Conservation (phyloP, 2,113 vertebrate species). For the Cyphomyrus discorhynchus region DNA sequence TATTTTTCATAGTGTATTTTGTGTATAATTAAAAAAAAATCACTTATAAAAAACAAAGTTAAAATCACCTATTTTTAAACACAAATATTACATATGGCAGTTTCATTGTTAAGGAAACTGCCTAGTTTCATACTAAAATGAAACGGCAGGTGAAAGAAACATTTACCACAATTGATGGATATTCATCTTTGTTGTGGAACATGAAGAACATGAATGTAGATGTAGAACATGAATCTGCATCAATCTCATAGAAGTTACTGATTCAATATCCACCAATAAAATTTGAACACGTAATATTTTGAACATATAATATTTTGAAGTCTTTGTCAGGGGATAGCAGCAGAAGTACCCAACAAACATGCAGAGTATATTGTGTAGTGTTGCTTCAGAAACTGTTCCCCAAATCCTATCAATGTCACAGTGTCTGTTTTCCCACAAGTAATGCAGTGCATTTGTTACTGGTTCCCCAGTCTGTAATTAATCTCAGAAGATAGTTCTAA, state of each 20-base stretch:
- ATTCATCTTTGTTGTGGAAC: not conserved
- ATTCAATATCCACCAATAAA: not conserved
- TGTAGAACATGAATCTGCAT: not conserved
- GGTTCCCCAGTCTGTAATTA: conserved; percentile 36
- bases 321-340: not conserved
- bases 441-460: conserved; percentile 51
- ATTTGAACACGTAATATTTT: not conserved
- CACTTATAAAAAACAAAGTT: not conserved
- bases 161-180: not conserved
- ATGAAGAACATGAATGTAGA: no score
- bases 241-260: not conserved
- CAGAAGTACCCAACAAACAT: not conserved
- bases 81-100: not conserved
- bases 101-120: not conserved
- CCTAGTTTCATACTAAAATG: not conserved
- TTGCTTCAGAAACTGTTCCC: not conserved
- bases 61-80: not conserved
- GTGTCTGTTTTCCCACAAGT: conserved; percentile 14
- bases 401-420: not conserved
- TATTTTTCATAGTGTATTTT: not conserved
- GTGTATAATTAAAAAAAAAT: not conserved
- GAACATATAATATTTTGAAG: not conserved
- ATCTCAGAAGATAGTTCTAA: not conserved
- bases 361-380: not conserved
- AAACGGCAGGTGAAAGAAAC: not conserved